Evolutionary conservation across 2,797 vertebrate species (phyloP).

Genomic region (Agapornis canus): DNA sequence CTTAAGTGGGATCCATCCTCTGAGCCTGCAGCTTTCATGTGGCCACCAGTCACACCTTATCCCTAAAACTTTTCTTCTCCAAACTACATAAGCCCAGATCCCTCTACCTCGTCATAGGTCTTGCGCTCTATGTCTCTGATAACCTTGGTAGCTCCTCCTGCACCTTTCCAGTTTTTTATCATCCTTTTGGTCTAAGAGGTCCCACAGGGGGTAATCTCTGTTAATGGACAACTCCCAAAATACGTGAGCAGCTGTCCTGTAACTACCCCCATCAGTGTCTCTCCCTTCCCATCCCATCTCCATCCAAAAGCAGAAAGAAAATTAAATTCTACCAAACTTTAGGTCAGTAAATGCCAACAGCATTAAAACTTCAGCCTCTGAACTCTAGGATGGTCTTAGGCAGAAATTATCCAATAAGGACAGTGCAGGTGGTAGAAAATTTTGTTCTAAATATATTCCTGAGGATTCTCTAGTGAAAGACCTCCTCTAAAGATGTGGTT

Average conservation of each 20-base stretch:
- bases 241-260: background rate
- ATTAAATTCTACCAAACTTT: background rate
- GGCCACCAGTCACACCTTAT: background rate
- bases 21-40: background rate
- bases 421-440: background rate
- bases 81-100: background rate
- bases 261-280: background rate
- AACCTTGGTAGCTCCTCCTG: background rate
- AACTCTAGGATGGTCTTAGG: background rate
- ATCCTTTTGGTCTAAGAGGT: background rate
- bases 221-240: background rate
- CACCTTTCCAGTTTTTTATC: background rate
- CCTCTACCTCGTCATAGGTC: background rate
- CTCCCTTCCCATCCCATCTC: background rate
- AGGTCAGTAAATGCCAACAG: background rate
- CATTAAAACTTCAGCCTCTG: background rate
- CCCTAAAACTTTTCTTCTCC: background rate
- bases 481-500: background rate
- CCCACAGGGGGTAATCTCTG: background rate
- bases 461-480: background rate
- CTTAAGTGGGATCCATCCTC: background rate
- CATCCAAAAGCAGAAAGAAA: background rate
- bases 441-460: background rate
- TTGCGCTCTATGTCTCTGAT: background rate
- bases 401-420: background rate